Conservation (phyloP, 2,888 invertebrate species). For the Lacanobia wlatinum region DNA sequence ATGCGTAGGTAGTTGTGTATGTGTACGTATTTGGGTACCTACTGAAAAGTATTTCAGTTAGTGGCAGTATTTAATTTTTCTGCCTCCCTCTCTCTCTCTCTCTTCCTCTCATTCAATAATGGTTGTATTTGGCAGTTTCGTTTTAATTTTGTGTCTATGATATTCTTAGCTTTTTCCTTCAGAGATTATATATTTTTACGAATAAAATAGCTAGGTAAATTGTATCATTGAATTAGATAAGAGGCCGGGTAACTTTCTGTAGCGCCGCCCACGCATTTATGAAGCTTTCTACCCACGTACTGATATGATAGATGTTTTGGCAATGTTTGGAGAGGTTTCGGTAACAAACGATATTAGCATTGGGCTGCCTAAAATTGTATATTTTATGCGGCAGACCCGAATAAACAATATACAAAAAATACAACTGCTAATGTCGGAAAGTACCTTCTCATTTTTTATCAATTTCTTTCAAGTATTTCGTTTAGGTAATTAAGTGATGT, state of each 20-base stretch:
- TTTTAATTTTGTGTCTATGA: slow-evolving; percentile 2
- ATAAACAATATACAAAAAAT: slow-evolving; percentile 18
- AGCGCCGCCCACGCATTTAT: slow-evolving; percentile 38
- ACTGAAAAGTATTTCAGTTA: background rate
- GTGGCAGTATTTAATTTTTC: background rate
- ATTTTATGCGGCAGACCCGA: slow-evolving; percentile 38
- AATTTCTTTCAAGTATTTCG: background rate
- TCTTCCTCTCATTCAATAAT: background rate
- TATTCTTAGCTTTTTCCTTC: background rate
- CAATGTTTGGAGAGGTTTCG: slow-evolving; percentile 44
- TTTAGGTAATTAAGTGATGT: background rate
- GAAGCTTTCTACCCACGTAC: slow-evolving; percentile 37
- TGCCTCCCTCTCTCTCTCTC: background rate
- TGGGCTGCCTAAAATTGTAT: slow-evolving; percentile 17
- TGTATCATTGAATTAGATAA: slow-evolving; percentile 27
- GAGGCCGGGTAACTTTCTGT: slow-evolving; percentile 25
- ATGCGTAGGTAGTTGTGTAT: background rate
- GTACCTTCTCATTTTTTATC: slow-evolving; percentile 2
- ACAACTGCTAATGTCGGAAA: slow-evolving; percentile 4
- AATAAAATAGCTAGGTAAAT: slow-evolving; percentile 28
- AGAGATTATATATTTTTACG: background rate
- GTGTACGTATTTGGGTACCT: no score
- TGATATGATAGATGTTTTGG: slow-evolving; percentile 50
- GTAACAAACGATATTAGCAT: slow-evolving; percentile 34
- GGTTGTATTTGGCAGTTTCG: background rate